Evolutionary conservation across 1,140 invertebrate genomes (phyloP).

Genomic region (Sycophaga agraensis): DNA sequence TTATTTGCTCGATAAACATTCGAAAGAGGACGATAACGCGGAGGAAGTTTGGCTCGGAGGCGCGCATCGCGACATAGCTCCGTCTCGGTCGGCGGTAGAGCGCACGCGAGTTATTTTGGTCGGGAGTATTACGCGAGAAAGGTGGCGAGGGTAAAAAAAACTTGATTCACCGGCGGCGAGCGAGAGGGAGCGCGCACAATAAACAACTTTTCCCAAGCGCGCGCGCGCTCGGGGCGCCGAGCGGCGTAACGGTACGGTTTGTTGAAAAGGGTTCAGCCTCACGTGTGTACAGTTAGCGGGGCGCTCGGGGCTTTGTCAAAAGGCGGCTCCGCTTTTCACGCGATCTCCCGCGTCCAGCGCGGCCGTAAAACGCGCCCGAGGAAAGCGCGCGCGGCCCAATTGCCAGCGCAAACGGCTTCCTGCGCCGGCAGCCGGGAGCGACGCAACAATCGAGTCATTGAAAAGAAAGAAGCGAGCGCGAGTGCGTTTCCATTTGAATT

Average conservation of each 20-base stretch:
- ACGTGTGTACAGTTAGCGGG: constrained; percentile 18
- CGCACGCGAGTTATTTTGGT: no score
- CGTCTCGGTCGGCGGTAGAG: no score
- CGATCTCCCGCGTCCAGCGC: no score
- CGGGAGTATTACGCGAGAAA: no score
- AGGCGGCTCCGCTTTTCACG: no score
- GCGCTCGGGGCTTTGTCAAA: no score
- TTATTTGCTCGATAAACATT: not conserved
- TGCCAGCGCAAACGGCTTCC: no score
- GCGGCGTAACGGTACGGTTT: constrained; percentile 15
- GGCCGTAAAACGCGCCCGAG: no score
- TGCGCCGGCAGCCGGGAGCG: not conserved
- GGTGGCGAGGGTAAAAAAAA: not conserved
- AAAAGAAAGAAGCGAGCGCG: no score
- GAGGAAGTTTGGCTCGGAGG: not conserved
- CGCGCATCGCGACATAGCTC: not conserved
- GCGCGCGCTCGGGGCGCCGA: not conserved
- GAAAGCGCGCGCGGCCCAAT: no score
- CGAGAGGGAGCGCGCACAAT: not conserved
- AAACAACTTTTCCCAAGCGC: constrained; percentile 21
- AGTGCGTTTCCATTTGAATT: no score
- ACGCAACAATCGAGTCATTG: no score
- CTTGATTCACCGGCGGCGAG: not conserved
- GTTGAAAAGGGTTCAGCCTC: constrained; percentile 19
- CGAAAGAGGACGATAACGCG: not conserved